Evolutionary conservation across 2,797 vertebrate species (phyloP).

Genomic region (Spinus pinus): DNA sequence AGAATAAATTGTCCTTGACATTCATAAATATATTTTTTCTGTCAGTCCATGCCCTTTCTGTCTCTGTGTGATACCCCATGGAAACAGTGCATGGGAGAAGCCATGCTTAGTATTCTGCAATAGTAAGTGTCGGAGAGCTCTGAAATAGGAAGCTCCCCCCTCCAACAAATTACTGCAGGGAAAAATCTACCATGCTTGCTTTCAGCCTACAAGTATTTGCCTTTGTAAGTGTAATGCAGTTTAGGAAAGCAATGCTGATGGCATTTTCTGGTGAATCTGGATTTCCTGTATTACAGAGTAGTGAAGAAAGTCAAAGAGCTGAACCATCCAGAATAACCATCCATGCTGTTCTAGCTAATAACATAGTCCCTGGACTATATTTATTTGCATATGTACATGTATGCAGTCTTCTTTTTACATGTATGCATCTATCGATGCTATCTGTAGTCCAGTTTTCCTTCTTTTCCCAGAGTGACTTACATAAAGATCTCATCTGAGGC

Average conservation of each 20-base stretch:
- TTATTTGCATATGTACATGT: background rate
- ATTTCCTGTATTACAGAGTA: background rate
- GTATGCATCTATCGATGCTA: background rate
- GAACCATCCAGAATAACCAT: background rate
- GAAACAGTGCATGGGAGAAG: background rate
- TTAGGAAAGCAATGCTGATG: background rate
- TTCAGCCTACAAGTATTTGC: background rate
- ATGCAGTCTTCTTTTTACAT: background rate
- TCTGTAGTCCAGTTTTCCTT: background rate
- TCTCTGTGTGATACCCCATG: background rate
- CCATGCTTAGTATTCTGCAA: background rate
- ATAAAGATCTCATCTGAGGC: background rate
- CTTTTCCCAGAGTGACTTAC: background rate
- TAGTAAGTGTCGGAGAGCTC: background rate
- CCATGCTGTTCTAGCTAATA: background rate
- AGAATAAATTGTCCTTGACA: slow-evolving; percentile 18
- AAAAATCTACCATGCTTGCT: background rate
- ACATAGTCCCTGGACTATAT: background rate
- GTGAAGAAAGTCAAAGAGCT: background rate
- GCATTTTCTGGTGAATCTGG: background rate
- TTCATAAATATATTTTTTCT: background rate
- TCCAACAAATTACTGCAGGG: background rate
- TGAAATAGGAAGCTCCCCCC: background rate
- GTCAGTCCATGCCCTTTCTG: background rate
- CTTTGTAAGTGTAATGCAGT: background rate